Evolutionary conservation across 37 sponge, comb jelly and placozoan genomes (phyloP), one percentile per base, ranked within the genome.

Genomic region (Axinella damicornis): DNA sequence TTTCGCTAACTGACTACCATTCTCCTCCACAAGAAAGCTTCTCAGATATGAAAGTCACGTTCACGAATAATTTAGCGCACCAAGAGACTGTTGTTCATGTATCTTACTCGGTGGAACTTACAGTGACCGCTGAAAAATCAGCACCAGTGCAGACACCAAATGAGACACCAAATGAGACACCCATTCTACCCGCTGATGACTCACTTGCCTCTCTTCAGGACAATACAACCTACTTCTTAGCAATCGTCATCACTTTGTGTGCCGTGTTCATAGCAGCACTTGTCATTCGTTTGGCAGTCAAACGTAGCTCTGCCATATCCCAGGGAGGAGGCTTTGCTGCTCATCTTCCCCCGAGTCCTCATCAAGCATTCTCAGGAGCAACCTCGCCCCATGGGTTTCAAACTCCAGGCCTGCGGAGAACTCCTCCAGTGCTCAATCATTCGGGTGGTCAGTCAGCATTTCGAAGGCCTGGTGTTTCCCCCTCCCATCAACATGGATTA

Each of bases 211-310:
- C 32, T 4, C 27, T 53, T 0, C 54, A 12, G 21, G 69, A 80
- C 16, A 55, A 55, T 30, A 54, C 39, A 20, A 54, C 56, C 1
- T 60, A 55, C 22, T 19, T 61, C 5, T 17, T 84, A 1, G 71
- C 56, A 17, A 28, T 78, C 56, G 33, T 78, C 56, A 15, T 83
- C 57, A 61, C 58, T 5, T 53, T 75, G 37, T 30, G 77, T 27
- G 52, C 40, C 1, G 33, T 89, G 0, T 22, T 89, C 19, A 14
- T 83, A 20, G 73, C 38, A 20, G 25, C 64, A 21, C 27, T 89
- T 17, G 80, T 83, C 57, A 37, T 79, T n/a, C 79, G 80, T 46
- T 22, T 83, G 72, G 90, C 85, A 32, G 9, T 83, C 35, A 65
- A 54, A 16, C 78, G 65, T 27, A 41, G 57, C 17, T 71, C 85